A percentile compares a stretch with the other conserved stretches of the same genome.
phyloP scores from a whole-genome alignment of 1,140 invertebrate species.

The Drosophila neocordata region DNA sequence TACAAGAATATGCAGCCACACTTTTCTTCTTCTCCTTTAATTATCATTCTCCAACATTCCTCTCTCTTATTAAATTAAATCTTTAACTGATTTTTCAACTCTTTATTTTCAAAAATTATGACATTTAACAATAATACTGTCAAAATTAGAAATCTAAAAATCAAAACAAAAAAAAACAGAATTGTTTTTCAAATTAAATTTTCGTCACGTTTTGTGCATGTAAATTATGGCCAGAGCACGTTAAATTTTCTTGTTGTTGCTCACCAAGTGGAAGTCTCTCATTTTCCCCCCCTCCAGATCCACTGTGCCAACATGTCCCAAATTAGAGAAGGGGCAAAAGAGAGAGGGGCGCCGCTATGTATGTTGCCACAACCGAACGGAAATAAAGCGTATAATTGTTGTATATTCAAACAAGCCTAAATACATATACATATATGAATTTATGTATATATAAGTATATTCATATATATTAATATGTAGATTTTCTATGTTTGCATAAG shows the following conservation, averaged over 20 bases:
- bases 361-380: constrained; percentile 37
- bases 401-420: neutral
- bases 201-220: constrained; percentile 48
- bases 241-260: constrained; percentile 9
- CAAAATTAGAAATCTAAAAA: constrained; percentile 24
- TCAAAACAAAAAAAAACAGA: constrained; percentile 21
- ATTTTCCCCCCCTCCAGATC: neutral
- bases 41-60: too few relatives aligned
- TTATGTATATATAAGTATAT: neutral
- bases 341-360: constrained; percentile 18
- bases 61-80: neutral
- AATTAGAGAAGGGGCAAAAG: neutral
- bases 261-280: constrained; percentile 7
- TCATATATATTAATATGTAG: neutral
- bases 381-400: constrained; percentile 52
- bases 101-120: neutral
- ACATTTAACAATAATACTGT: constrained; percentile 2
- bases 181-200: constrained; percentile 36
- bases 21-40: neutral
- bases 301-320: neutral
- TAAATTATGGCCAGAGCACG: constrained; percentile 40
- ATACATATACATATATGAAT: constrained; percentile 12
- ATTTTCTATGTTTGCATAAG: constrained; percentile 4
- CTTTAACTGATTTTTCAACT: neutral
- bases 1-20: neutral